Base-by-base conservation (phyloP, 2,888 invertebrate species). In the Tipula helvola region DNA sequence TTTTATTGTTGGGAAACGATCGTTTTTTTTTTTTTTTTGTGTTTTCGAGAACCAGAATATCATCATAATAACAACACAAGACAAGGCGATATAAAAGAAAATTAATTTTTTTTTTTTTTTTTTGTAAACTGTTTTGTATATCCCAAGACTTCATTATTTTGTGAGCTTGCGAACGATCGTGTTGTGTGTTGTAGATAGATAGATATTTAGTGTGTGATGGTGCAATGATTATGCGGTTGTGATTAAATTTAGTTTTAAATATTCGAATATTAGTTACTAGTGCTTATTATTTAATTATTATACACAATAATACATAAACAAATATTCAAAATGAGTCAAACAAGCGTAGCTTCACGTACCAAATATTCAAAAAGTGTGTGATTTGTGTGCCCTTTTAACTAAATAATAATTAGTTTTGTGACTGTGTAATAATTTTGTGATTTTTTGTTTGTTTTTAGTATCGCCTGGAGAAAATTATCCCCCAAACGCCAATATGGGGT, bases 401-500 rank as follows among this genome's bases (percentile, higher is more conserved):
- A 28, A 71, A 52, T 28, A 10, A 71, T 71, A 16, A 57, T 44
- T 44, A 57, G 16, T 57, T 7, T 57, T 71, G 71, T 71, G 71
- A 16, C 5, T 71, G 71, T 71, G 2, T 18, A 71, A 71, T 71
- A 28, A 71, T 71, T 7, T 16, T 52, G 10, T 7, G 18, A 7
- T 52, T 52, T 18, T 52, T 86, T 18, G 42, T 86, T 8, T 52
- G 28, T 87, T 87, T 87, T 18, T 83, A 87, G 87, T 87, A 85
- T 83, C 85, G 86, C 87, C 87, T 16, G 87, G 86, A 41, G 87
- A 87, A 57, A 87, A 86, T 87, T 57, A 57, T 36, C 86, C 42
- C 86, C 52, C 87, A 86, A 28, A 90, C 90, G 90, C 89, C 91
- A 92, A 88, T 88, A 96, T 96, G 96, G 95, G 95, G 92, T 93